Evolutionary conservation across 2,888 invertebrate genomes (phyloP).

Genomic region (Drymonia ruficornis): DNA sequence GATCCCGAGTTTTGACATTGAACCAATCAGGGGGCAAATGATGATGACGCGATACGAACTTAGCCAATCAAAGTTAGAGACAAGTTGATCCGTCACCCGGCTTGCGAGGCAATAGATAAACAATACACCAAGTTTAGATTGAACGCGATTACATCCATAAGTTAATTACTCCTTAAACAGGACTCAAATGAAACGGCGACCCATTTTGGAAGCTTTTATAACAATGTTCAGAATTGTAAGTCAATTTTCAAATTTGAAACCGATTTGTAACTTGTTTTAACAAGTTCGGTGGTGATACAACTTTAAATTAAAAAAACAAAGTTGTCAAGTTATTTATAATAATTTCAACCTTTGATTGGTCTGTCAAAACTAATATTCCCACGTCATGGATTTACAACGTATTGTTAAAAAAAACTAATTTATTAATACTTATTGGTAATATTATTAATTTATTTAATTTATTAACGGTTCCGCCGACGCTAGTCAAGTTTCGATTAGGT

Average conservation of each 20-base stretch:
- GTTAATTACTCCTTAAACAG: constrained; percentile 23
- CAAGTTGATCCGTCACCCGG: constrained; percentile 34
- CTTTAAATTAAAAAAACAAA: neutral
- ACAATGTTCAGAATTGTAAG: neutral
- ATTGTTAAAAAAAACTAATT: constrained; percentile 9
- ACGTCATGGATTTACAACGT: constrained; percentile 7
- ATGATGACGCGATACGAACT: constrained; percentile 37
- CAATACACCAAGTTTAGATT: constrained; percentile 36
- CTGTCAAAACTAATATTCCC: constrained; percentile 30
- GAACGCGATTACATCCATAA: constrained; percentile 34
- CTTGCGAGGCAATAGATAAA: constrained; percentile 36
- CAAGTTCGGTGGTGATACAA: neutral
- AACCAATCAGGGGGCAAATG: constrained; percentile 41
- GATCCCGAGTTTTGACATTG: constrained; percentile 35
- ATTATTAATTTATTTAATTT: constrained; percentile 66
- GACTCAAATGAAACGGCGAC: constrained; percentile 10
- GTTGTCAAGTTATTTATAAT: no score
- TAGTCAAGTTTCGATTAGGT: constrained; percentile 76
- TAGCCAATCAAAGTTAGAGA: constrained; percentile 41
- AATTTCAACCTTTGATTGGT: constrained; percentile 25
- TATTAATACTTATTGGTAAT: constrained; percentile 30
- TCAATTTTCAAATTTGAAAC: constrained; percentile 1
- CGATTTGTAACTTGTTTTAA: neutral
- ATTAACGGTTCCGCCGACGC: constrained; percentile 63
- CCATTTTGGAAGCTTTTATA: neutral